These are phyloP conservation scores for Arrhopalites spinosus DNA, from an alignment of 2,888 invertebrate genomes.

Conservation along the genomic window DNA sequence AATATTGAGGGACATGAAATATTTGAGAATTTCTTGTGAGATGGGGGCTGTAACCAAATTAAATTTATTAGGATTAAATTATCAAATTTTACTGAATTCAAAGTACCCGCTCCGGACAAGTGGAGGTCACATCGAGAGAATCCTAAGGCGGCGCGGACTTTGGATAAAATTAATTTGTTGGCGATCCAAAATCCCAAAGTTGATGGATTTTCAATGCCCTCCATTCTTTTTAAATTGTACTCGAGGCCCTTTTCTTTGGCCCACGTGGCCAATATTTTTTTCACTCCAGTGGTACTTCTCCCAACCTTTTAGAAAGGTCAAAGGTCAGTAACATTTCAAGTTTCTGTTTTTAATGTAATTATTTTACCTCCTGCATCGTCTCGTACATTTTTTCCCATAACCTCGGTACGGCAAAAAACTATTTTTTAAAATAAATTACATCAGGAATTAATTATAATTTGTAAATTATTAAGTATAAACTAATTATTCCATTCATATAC, in stretches of 20 bases:
- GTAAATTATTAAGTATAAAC: no score
- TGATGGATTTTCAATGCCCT: constrained; percentile 59
- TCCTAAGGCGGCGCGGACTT: constrained; percentile 77
- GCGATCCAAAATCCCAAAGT: constrained; percentile 78
- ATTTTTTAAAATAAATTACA: no score
- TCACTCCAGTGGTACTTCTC: constrained; percentile 70
- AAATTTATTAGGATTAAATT: no score
- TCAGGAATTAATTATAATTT: no score
- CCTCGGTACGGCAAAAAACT: constrained; percentile 84
- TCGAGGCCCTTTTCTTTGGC: constrained; percentile 74
- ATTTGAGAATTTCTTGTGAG: constrained; percentile 80
- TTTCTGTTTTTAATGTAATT: no score
- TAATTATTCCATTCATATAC: no score
- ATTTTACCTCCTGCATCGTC: constrained; percentile 76
- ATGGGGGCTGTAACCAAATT: no score
- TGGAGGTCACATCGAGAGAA: constrained; percentile 72
- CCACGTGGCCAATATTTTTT: constrained; percentile 74
- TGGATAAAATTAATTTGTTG: constrained; percentile 75
- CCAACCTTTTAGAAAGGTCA: no score
- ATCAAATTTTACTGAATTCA: no score
- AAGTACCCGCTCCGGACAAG: constrained; percentile 78
- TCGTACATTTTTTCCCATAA: constrained; percentile 94
- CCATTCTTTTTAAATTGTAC: constrained; percentile 68
- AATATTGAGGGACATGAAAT: constrained; percentile 84
- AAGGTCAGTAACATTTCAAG: no score